A percentile compares a stretch with the other conserved stretches of the same genome.
These are phyloP conservation scores for Phodopus roborovskii DNA, from an alignment of 2,113 vertebrate genomes.

Conservation along the genomic window DNA sequence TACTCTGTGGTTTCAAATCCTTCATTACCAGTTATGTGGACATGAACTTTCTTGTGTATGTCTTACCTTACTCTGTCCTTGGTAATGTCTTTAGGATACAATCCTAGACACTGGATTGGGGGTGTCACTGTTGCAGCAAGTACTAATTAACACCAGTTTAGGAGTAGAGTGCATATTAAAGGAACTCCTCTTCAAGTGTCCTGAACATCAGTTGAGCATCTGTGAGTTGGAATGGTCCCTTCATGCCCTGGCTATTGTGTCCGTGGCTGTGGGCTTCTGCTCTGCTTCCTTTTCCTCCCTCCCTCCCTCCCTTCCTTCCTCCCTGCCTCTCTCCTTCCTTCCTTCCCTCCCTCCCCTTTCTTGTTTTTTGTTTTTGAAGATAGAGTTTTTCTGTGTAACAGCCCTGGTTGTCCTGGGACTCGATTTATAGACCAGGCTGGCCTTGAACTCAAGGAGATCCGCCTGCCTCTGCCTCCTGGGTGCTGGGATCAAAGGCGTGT, in stretches of 20 bases:
- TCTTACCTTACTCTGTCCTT: background rate
- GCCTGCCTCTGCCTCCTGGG: background rate
- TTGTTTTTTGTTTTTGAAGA: background rate
- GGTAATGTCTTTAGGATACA: conserved; percentile 36
- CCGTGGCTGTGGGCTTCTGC: background rate
- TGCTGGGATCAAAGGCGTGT: too few relatives aligned
- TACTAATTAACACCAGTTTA: background rate
- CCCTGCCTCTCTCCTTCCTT: background rate
- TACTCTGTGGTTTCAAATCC: background rate
- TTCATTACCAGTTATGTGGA: background rate
- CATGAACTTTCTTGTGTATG: background rate
- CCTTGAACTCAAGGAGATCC: background rate
- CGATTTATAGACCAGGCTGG: background rate
- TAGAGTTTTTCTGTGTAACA: background rate
- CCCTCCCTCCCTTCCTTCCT: too few relatives aligned
- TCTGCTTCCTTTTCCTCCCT: background rate
- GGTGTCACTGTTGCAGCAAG: background rate
- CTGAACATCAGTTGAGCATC: background rate
- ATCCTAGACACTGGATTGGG: background rate
- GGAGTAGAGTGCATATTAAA: background rate
- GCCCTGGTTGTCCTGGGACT: background rate
- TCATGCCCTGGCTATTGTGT: background rate
- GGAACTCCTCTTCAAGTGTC: background rate
- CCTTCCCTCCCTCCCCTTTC: background rate
- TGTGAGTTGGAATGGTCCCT: background rate